Evolutionary conservation across 2,888 invertebrate species (phyloP).

Genomic region (Cotesia congregata): DNA sequence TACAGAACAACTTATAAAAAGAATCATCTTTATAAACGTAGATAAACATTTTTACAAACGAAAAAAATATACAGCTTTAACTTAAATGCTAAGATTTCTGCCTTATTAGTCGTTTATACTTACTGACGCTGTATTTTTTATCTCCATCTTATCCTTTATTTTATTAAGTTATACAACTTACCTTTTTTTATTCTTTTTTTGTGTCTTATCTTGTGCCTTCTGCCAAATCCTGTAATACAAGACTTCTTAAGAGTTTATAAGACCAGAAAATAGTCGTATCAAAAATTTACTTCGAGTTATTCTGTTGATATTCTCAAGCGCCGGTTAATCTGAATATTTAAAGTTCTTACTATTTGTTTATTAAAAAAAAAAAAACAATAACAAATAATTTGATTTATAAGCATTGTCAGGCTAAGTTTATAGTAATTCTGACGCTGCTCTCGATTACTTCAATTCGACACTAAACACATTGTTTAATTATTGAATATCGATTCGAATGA

Average conservation of each 20-base stretch:
- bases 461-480: not conserved
- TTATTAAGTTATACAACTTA: not conserved
- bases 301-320: not conserved
- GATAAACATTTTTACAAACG: constrained; percentile 31
- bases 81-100: constrained; percentile 31
- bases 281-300: constrained; percentile 6
- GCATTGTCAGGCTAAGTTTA: constrained; percentile 39
- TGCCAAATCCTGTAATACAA: constrained; percentile 15
- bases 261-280: not conserved
- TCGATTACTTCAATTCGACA: not conserved
- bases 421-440: constrained; percentile 39
- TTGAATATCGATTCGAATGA: not conserved
- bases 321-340: not conserved
- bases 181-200: constrained; percentile 19
- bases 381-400: constrained; percentile 4
- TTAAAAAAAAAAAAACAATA: not conserved
- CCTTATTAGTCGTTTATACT: constrained; percentile 19
- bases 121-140: constrained; percentile 7
- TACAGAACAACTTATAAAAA: constrained; percentile 22
- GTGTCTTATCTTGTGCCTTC: constrained; percentile 35
- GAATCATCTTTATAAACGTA: constrained; percentile 18
- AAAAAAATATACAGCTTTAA: constrained; percentile 26
- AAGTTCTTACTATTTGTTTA: not conserved
- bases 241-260: constrained; percentile 30
- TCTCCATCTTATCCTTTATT: constrained; percentile 2